Percentiles rank a stretch among this genome's conserved stretches.
Evolutionary conservation across 2,888 invertebrate species (phyloP).

Genomic region (Standfussiana lucernea): DNA sequence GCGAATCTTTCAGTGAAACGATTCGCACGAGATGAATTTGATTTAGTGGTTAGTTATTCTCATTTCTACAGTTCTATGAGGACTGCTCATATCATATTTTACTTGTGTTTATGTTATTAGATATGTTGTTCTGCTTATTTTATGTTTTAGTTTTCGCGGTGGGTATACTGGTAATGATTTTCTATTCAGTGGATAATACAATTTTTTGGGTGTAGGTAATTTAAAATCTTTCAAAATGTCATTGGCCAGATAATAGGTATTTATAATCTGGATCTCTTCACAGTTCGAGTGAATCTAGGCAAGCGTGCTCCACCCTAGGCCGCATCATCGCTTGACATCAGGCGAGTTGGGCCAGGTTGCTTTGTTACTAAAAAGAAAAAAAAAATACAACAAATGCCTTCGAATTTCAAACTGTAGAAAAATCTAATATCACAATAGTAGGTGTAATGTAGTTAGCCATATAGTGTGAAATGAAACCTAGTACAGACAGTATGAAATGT

Average conservation of each 20-base stretch:
- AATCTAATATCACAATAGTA: too few relatives aligned
- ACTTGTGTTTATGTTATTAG: not conserved
- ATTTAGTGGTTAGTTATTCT: constrained; percentile 76
- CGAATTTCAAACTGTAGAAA: not conserved
- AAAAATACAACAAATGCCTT: not conserved
- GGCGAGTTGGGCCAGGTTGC: not conserved
- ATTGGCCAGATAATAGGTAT: not conserved
- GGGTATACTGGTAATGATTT: not conserved
- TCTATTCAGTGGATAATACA: not conserved
- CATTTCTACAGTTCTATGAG: constrained; percentile 34
- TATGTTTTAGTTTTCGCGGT: constrained; percentile 2
- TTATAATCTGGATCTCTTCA: not conserved
- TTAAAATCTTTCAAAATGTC: not conserved
- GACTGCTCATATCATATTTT: constrained; percentile 29
- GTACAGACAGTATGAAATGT: too few relatives aligned
- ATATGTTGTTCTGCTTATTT: constrained; percentile 34
- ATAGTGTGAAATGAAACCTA: too few relatives aligned
- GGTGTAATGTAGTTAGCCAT: too few relatives aligned
- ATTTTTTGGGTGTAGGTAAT: not conserved
- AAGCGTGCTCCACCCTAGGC: not conserved
- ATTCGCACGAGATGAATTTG: constrained; percentile 74
- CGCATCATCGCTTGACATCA: not conserved
- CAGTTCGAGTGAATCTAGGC: not conserved
- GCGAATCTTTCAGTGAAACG: constrained; percentile 76
- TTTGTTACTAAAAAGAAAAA: not conserved